A percentile compares a stretch with the other conserved stretches of the same genome.
phyloP scores from a whole-genome alignment of 1,140 invertebrate genomes.

The Ptiloglossa arizonensis region DNA sequence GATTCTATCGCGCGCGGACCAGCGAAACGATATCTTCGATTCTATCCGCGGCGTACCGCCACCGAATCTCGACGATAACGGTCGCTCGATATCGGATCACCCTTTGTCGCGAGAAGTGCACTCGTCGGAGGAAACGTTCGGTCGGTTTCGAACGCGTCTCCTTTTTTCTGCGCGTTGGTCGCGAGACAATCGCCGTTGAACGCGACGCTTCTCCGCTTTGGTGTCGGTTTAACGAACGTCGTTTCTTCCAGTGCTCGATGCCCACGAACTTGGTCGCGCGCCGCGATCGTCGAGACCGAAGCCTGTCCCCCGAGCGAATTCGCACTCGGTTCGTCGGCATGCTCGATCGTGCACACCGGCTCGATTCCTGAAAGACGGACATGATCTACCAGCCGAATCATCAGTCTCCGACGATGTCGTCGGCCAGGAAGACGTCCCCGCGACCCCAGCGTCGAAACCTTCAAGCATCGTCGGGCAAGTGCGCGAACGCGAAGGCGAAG shows the following conservation, averaged over 20 bases:
- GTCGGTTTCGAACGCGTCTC: no score
- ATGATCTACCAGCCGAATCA: slow-evolving; percentile 78
- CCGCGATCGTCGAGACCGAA: not conserved
- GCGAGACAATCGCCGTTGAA: no score
- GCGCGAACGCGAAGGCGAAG: slow-evolving; percentile 48
- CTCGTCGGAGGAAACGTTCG: no score
- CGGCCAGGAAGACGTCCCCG: slow-evolving; percentile 75
- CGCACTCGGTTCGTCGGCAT: slow-evolving; percentile 3
- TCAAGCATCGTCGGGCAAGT: slow-evolving; percentile 63
- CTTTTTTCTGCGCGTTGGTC: no score
- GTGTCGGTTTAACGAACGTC: not conserved
- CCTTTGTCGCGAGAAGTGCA: no score
- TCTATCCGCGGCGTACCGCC: no score
- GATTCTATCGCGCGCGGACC: no score
- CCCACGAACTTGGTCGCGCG: not conserved
- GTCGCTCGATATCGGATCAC: no score
- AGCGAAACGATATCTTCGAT: no score
- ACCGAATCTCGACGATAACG: no score
- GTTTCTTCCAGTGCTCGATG: slow-evolving; percentile 35
- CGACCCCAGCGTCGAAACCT: slow-evolving; percentile 72
- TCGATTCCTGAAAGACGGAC: not conserved
- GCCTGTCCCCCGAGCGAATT: not conserved
- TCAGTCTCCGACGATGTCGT: slow-evolving; percentile 79
- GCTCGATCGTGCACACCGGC: not conserved
- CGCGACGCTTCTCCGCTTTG: no score